Evolutionary conservation across 2,888 invertebrate species (phyloP).

Genomic region (Eucriotettix oculatus): DNA sequence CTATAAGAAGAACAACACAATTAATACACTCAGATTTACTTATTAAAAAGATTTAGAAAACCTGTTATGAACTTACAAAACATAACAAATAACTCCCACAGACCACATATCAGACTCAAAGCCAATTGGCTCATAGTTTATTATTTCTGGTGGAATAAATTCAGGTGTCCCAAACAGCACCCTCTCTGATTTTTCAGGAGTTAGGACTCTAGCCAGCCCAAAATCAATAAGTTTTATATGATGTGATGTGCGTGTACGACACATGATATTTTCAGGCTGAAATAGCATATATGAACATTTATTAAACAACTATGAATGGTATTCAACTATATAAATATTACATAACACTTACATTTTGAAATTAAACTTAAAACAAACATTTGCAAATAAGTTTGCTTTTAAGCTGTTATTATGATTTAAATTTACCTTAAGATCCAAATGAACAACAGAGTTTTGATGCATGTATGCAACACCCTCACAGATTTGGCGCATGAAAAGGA

Average conservation of each 20-base stretch:
- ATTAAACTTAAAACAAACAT: too few species aligned
- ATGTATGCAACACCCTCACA: constrained; percentile 83
- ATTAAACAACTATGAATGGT: too few species aligned
- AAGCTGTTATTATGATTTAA: not conserved
- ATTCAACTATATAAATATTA: too few species aligned
- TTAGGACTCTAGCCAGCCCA: constrained; percentile 63
- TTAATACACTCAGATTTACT: too few species aligned
- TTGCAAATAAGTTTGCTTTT: not conserved
- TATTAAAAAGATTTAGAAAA: not conserved
- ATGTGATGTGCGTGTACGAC: constrained; percentile 66
- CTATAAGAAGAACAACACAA: constrained; percentile 28
- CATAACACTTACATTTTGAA: too few species aligned
- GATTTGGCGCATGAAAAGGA: constrained; percentile 77
- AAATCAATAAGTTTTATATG: constrained; percentile 89
- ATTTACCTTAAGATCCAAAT: constrained; percentile 70
- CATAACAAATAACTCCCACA: constrained; percentile 83
- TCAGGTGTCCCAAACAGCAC: constrained; percentile 82
- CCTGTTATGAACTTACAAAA: constrained; percentile 49
- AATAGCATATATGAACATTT: constrained; percentile 8
- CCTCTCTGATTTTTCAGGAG: constrained; percentile 46
- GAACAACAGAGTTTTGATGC: constrained; percentile 68
- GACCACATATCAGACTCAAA: constrained; percentile 90
- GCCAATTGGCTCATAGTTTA: constrained; percentile 76
- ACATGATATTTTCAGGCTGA: constrained; percentile 88
- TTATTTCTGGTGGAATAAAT: constrained; percentile 83